Conservation (phyloP, 2,888 invertebrate genomes). For the Brachypalpus laphriformis region DNA sequence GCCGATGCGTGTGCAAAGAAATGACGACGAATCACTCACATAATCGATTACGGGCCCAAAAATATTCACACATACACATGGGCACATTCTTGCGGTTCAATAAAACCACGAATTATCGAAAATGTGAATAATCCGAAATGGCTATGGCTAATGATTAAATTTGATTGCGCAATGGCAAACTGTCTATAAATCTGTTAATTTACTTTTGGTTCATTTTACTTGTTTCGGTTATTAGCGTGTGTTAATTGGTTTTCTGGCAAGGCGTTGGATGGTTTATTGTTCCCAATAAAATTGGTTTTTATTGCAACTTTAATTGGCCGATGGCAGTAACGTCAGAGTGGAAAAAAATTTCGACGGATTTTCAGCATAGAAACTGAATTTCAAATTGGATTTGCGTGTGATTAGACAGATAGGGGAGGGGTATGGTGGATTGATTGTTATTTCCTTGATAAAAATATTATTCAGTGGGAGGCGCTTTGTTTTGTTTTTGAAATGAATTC, state of each 20-base stretch:
- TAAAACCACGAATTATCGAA: neutral
- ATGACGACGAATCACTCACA: slow-evolving; percentile 34
- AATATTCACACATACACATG: slow-evolving; percentile 6
- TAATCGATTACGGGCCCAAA: slow-evolving; percentile 54
- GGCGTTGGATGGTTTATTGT: slow-evolving; percentile 10
- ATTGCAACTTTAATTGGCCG: slow-evolving; percentile 33
- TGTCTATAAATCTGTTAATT: slow-evolving; percentile 2
- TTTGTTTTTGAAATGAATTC: neutral
- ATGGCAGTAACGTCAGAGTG: slow-evolving; percentile 1
- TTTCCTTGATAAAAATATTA: neutral
- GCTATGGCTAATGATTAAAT: slow-evolving; percentile 21
- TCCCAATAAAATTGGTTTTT: neutral
- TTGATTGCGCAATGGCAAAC: slow-evolving; percentile 30
- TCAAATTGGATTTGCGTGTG: neutral
- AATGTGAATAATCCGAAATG: neutral
- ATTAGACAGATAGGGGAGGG: neutral
- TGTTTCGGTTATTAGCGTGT: slow-evolving; percentile 22
- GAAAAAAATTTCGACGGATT: neutral
- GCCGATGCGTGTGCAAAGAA: slow-evolving; percentile 21
- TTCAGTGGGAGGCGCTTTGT: neutral
- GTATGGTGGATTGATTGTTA: neutral
- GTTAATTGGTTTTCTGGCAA: slow-evolving; percentile 34
- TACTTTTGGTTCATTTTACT: slow-evolving; percentile 14
- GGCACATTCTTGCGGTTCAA: neutral
- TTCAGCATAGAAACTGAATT: neutral